Base-by-base conservation (phyloP, 1,140 invertebrate genomes). In the Campoletis sonorensis region DNA sequence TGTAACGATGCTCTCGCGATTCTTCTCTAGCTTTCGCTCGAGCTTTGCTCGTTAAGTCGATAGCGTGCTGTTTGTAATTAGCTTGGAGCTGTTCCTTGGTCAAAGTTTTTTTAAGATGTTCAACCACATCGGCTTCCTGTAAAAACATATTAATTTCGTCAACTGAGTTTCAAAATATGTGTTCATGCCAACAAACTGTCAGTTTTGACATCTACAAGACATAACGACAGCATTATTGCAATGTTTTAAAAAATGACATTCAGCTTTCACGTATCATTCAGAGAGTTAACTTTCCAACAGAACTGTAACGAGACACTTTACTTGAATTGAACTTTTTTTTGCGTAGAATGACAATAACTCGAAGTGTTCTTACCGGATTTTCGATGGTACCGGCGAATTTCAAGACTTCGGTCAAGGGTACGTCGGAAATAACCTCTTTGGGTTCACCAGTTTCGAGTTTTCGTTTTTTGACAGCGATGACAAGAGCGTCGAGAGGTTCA, bases 331-430 rank as follows among this genome's bases (percentile, higher is more conserved):
- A 58, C 58, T 76, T 23, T 80, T 64, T 81, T 79, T 75, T 33
- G 23, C 15, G 40, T 16, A 33, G 83, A 61, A 54, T 45, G 37
- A 82, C 21, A 82, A 72, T 49, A 16, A 4, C 26, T 73, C 51
- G 23, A 67, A 27, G 30, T 78, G 21, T 79, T 82, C 51, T 80
- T 89, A 92, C 91, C 75, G 88, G 85, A 87, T 90, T 86, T 64
- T 93, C 85, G 8, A 94, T 85, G 18, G 94, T 94, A 81, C 93
- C 93, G 26, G 93, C 93, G 85, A 94, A 93, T 85, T 93, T 93
- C 0, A 94, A 86, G 76, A 94, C 88, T 54, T 93, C 88, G 15
- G 89, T 92, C 8, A 92, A 58, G 84, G 90, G 79, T 15, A 54
- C 73, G 7, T 81, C 27, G 7, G 82, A 64, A n/a, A 79, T 40